Percentiles rank a stretch among this genome's conserved stretches.
Conservation (phyloP, 2,888 invertebrate species). For the Rapana venosa region DNA sequence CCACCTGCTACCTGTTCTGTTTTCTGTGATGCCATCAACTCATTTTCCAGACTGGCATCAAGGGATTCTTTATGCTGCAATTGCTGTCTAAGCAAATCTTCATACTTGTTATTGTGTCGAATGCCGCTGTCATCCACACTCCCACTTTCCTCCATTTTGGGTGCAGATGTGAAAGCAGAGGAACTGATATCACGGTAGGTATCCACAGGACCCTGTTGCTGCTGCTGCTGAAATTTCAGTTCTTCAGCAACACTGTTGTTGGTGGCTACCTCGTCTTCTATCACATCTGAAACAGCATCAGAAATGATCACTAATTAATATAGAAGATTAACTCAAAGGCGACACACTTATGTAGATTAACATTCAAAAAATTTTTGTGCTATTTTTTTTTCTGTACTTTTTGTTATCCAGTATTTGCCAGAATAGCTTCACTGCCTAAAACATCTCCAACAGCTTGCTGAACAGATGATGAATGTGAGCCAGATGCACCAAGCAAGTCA, state of each 20-base stretch:
- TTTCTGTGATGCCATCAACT: constrained; percentile 42
- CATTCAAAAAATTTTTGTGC: no score
- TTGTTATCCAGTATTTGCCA: neutral
- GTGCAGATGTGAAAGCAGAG: constrained; percentile 24
- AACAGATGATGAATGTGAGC: constrained; percentile 11
- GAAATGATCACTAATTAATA: no score
- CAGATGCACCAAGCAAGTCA: constrained; percentile 15
- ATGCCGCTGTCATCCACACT: constrained; percentile 45
- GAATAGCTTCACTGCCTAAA: constrained; percentile 15
- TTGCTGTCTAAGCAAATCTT: constrained; percentile 63
- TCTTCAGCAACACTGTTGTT: constrained; percentile 49
- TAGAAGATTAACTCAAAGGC: no score
- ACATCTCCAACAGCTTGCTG: constrained; percentile 34
- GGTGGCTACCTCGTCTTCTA: constrained; percentile 60
- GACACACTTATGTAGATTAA: no score
- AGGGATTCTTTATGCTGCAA: constrained; percentile 53
- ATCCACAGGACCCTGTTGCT: constrained; percentile 38
- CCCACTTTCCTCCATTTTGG: constrained; percentile 42
- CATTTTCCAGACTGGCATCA: constrained; percentile 47
- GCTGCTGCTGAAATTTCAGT: constrained; percentile 53
- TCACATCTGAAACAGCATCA: constrained; percentile 56
- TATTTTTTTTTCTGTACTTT: no score
- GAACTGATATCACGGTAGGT: constrained; percentile 45
- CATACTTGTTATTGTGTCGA: constrained; percentile 57
- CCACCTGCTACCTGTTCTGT: constrained; percentile 51